phyloP scores from a whole-genome alignment of 2,113 vertebrate species.

The Indicator maculatus region DNA sequence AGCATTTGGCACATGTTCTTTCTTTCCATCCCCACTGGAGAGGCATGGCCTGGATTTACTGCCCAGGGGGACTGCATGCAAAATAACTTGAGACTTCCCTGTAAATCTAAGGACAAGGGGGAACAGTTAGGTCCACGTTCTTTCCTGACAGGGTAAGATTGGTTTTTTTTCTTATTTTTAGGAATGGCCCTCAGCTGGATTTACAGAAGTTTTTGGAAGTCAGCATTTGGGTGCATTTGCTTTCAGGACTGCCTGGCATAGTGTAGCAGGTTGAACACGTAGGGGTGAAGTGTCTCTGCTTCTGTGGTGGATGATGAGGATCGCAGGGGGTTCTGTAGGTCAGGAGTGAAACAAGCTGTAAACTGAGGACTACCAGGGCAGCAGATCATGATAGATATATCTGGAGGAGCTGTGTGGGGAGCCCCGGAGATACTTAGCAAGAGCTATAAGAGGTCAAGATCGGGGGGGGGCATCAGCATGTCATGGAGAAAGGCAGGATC shows the following conservation, averaged over 20 bases:
- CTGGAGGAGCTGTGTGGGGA: background rate
- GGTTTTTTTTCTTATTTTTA: background rate
- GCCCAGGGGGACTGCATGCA: background rate
- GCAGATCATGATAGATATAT: background rate
- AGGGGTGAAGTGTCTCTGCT: accelerated
- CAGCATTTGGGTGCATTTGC: background rate
- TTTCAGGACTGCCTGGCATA: background rate
- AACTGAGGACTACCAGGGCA: background rate
- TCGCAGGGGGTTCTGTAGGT: background rate
- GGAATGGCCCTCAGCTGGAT: background rate
- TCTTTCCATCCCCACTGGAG: background rate
- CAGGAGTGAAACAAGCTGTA: background rate
- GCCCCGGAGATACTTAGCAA: background rate
- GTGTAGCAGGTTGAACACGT: accelerated
- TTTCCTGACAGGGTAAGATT: background rate
- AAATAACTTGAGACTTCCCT: background rate
- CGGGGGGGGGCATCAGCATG: background rate
- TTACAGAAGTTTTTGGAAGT: background rate
- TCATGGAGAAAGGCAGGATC: background rate
- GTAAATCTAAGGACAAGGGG: background rate
- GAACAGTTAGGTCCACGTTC: background rate
- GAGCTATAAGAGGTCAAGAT: background rate
- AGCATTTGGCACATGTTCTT: background rate
- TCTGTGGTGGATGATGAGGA: background rate
- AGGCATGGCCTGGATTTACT: background rate